These are phyloP conservation scores for Corythoichthys haematopterus DNA, from an alignment of 2,113 vertebrate species.

Conservation along the genomic window DNA sequence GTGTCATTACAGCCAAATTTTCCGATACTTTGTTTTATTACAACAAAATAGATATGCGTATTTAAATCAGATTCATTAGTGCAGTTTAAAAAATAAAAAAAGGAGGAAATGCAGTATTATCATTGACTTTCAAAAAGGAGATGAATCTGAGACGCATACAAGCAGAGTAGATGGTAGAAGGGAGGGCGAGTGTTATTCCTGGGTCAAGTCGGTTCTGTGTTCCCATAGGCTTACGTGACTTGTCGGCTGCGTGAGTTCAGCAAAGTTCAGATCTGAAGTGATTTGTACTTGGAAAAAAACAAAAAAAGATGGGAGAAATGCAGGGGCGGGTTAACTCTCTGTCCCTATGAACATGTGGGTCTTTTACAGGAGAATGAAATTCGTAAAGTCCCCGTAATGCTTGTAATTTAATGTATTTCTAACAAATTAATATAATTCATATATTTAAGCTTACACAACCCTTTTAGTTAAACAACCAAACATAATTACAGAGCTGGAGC, in stretches of 20 bases:
- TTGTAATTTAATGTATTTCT: background rate
- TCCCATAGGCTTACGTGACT: slow-evolving; percentile 43
- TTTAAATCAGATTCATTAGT: no score
- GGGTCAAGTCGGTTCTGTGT: slow-evolving; percentile 25
- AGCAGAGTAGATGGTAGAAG: slow-evolving; percentile 4
- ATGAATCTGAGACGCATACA: slow-evolving; percentile 18
- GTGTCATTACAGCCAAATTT: no score
- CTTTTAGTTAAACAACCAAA: no score
- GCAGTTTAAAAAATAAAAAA: background rate
- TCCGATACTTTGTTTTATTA: no score
- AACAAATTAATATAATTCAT: background rate
- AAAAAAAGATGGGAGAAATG: background rate
- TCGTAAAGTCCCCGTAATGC: background rate
- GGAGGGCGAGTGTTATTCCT: slow-evolving; percentile 10
- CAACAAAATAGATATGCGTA: no score
- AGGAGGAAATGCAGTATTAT: background rate
- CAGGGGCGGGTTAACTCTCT: background rate
- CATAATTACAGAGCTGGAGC: no score
- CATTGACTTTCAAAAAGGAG: background rate
- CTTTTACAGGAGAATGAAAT: background rate
- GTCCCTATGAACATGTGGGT: background rate
- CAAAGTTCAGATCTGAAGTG: slow-evolving; percentile 37
- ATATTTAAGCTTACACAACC: no score
- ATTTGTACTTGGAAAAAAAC: slow-evolving; percentile 9
- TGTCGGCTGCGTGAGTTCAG: slow-evolving; percentile 27